These are phyloP conservation scores for Sycobia sp. DNA, from an alignment of 1,140 invertebrate species.

Conservation along the genomic window DNA sequence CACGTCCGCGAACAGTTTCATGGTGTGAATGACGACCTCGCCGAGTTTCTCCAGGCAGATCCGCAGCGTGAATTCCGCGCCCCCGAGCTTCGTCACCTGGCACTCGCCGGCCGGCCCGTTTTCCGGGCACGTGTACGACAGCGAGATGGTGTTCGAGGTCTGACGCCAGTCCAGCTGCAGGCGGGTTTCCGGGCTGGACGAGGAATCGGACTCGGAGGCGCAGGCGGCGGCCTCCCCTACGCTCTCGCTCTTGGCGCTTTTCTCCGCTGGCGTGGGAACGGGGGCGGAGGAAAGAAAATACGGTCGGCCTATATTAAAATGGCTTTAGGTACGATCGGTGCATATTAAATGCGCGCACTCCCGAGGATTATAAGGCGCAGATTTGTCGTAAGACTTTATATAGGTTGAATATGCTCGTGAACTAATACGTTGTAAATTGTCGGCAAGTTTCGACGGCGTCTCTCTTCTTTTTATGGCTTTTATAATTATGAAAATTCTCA, in stretches of 20 bases:
- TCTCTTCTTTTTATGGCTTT: too few species aligned
- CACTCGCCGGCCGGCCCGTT: not conserved
- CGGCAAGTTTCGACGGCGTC: too few species aligned
- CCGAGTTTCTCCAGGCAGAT: constrained; percentile 6
- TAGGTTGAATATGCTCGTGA: too few species aligned
- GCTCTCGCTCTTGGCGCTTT: constrained; percentile 17
- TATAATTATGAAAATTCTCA: too few species aligned
- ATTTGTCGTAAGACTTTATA: too few species aligned
- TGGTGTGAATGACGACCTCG: constrained; percentile 42
- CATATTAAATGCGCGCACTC: too few species aligned
- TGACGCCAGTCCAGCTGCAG: constrained; percentile 55
- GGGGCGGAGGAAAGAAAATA: constrained; percentile 12
- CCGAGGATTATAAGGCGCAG: too few species aligned
- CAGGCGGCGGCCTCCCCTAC: not conserved
- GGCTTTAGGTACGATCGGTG: too few species aligned
- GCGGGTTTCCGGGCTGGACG: constrained; percentile 20
- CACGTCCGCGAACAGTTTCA: constrained; percentile 47
- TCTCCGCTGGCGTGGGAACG: constrained; percentile 22
- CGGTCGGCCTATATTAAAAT: not conserved
- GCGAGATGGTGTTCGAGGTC: constrained; percentile 47
- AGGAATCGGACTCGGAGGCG: not conserved
- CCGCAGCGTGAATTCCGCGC: not conserved
- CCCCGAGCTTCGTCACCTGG: constrained; percentile 1
- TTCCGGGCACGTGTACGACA: not conserved
- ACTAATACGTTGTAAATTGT: too few species aligned